Evolutionary conservation across 2,888 invertebrate species (phyloP).

Genomic region (Scelioninae gen. 1): DNA sequence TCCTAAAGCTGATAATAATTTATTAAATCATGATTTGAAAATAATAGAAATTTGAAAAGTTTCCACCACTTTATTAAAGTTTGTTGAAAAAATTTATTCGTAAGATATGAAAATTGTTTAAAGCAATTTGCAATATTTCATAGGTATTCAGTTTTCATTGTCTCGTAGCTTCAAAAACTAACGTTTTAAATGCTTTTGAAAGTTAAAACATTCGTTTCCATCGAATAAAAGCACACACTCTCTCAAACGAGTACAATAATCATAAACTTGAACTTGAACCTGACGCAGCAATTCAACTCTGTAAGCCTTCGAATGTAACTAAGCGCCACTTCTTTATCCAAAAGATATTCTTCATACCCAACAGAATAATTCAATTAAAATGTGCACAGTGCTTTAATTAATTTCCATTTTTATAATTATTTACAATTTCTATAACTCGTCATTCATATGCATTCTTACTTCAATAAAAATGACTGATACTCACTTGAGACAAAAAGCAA

Average conservation of each 20-base stretch:
- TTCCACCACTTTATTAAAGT: too few relatives aligned
- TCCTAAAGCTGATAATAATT: too few relatives aligned
- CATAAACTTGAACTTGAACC: slow-evolving; percentile 63
- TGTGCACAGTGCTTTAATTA: slow-evolving; percentile 39
- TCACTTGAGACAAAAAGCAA: slow-evolving; percentile 61
- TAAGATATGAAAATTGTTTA: too few relatives aligned
- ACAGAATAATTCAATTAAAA: slow-evolving; percentile 53
- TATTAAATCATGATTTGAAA: too few relatives aligned
- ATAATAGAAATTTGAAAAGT: too few relatives aligned
- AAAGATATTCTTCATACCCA: slow-evolving; percentile 32
- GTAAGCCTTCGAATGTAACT: slow-evolving; percentile 9
- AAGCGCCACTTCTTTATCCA: slow-evolving; percentile 24
- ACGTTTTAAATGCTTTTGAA: background rate
- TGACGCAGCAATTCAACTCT: slow-evolving; percentile 40
- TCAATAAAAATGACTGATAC: slow-evolving; percentile 52
- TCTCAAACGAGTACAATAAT: slow-evolving; percentile 28
- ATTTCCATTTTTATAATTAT: slow-evolving; percentile 51
- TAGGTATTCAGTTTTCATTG: background rate
- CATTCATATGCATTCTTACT: slow-evolving; percentile 45
- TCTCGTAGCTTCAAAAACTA: background rate
- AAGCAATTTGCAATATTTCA: too few relatives aligned
- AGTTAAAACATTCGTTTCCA: background rate
- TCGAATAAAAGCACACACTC: slow-evolving; percentile 1
- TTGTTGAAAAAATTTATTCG: too few relatives aligned
- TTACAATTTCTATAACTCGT: slow-evolving; percentile 14